A percentile compares a stretch with the other conserved stretches of the same genome.
Conservation (phyloP, 2,888 invertebrate species). For the Atrina japonica region DNA sequence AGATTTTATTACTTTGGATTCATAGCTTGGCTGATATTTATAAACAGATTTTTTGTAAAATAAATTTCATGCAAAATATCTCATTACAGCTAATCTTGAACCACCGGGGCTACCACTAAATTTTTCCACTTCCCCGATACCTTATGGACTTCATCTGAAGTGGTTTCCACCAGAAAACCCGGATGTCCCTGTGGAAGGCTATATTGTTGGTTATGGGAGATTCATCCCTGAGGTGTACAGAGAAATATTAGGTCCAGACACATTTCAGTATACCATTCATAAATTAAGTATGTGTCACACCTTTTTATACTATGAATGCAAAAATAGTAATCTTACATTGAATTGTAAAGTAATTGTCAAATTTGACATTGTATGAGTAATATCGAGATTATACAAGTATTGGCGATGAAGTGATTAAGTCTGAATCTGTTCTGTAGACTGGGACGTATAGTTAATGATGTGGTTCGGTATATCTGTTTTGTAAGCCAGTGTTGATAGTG, state of each 20-base stretch:
- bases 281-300: constrained; percentile 52
- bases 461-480: no score
- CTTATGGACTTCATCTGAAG: constrained; percentile 37
- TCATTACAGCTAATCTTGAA: constrained; percentile 38
- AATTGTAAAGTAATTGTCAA: no score
- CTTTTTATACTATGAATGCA: no score
- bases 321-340: neutral
- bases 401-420: no score
- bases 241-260: constrained; percentile 43
- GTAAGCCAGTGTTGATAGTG: no score
- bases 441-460: no score
- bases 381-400: no score
- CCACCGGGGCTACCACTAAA: constrained; percentile 44
- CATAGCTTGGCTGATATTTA: no score
- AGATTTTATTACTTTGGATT: no score
- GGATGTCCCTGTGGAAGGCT: constrained; percentile 59
- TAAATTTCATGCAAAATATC: neutral
- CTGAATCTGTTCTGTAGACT: no score
- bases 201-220: constrained; percentile 64
- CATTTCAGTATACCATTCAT: constrained; percentile 38
- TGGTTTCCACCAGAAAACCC: constrained; percentile 55
- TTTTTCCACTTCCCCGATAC: constrained; percentile 36
- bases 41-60: neutral
- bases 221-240: constrained; percentile 69
- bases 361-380: no score